Base-by-base conservation (phyloP, 2,797 vertebrate genomes). In the Muscicapa comitata region DNA sequence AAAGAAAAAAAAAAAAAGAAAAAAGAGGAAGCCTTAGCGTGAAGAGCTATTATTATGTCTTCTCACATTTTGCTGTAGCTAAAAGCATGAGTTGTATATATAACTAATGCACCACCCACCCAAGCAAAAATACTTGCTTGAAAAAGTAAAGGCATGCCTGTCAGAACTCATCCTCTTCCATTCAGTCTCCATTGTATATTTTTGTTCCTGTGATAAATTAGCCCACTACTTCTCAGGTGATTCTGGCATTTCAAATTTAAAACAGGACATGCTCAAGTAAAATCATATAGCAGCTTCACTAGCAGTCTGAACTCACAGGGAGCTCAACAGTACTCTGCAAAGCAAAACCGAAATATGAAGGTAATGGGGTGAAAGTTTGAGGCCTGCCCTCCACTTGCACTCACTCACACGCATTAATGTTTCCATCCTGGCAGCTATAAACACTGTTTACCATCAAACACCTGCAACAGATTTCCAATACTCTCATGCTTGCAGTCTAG, bases 321-420 rank as follows among this genome's bases (percentile, higher is more conserved):
- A 88, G 38, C 51, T 47, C 50, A 53, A 31, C 50, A 53, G 35
- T 28, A 43, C 48, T 84, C 55, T 5, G 18, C 57, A 91, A 94
- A 95, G 79, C 77, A 94, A 96, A 97, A 95, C 90, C 0, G 18
- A 95, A 94, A 95, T 86, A 48, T 50, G 67, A 90, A 88, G 91
- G 89, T 94, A 94, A 94, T 50, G 74, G 95, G 96, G 93, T 97
- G 95, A 94, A 96, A 96, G 95, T 96, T 93, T 95, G 91, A 94
- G 91, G 85, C 85, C 89, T 96, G 96, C 94, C 94, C 95, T 97
- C 66, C 85, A 86, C 95, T 94, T 96, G 91, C 95, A 94, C 95
- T 96, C 77, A 38, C 81, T 89, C 90, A 48, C 88, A 86, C 51
- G 1, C 77, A 92, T 90, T 94, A 96, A 93, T 87, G 94, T 94